Percentiles rank a stretch among this genome's conserved stretches.
These are phyloP conservation scores for Ommatoiulus sabulosus DNA, from an alignment of 2,888 invertebrate species.

Conservation along the genomic window DNA sequence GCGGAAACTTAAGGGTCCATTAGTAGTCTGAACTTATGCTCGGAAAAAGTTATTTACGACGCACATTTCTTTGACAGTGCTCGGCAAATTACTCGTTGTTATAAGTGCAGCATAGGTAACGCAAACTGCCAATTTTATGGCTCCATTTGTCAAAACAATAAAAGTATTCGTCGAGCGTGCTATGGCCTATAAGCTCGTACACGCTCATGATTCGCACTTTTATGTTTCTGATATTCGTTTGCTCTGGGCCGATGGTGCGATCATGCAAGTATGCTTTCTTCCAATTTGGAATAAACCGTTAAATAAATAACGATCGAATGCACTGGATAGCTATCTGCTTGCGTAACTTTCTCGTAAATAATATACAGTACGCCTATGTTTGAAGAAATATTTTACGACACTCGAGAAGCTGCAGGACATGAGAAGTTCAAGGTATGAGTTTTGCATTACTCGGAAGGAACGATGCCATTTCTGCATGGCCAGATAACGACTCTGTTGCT, in stretches of 20 bases:
- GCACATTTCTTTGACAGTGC: neutral
- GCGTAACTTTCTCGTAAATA: neutral
- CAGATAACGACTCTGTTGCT: too few species aligned
- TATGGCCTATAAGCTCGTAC: neutral
- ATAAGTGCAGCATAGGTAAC: neutral
- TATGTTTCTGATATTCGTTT: neutral
- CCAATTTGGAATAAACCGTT: constrained; percentile 19
- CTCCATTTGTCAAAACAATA: constrained; percentile 8
- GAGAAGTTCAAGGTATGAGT: too few species aligned
- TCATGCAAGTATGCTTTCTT: neutral
- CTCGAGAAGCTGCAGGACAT: neutral
- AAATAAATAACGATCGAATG: neutral
- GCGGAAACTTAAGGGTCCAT: neutral
- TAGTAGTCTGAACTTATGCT: neutral
- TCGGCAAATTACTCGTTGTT: neutral
- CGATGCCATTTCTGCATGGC: too few species aligned
- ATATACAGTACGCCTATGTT: neutral
- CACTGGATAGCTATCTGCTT: neutral
- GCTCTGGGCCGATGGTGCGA: neutral
- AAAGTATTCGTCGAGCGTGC: neutral
- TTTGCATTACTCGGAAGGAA: too few species aligned
- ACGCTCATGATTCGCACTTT: constrained; percentile 8
- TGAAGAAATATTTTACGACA: constrained; percentile 19
- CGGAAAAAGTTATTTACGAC: neutral
- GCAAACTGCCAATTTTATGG: constrained; percentile 19